A percentile compares a stretch with the other conserved stretches of the same genome.
phyloP scores from a whole-genome alignment of 1,140 invertebrate species.

The Orius insidiosus region DNA sequence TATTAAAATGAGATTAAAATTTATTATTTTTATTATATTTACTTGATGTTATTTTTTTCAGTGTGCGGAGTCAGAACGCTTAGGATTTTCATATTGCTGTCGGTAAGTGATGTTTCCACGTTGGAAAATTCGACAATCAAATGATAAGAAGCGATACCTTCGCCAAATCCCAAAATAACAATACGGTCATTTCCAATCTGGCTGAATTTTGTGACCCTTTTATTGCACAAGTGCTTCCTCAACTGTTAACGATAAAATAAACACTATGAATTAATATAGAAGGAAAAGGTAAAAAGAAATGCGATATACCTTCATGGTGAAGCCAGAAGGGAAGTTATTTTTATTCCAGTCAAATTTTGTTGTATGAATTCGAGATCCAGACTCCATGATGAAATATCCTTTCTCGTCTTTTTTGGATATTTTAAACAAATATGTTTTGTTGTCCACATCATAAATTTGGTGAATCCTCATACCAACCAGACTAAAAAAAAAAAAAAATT shows the following conservation, averaged over 20 bases:
- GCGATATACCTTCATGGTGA: constrained; percentile 79
- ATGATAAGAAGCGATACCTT: constrained; percentile 85
- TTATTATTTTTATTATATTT: constrained; percentile 16
- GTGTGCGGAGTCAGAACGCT: constrained; percentile 86
- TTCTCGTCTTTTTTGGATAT: constrained; percentile 71
- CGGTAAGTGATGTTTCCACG: constrained; percentile 90
- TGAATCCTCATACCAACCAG: constrained; percentile 82
- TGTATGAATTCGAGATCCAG: constrained; percentile 80
- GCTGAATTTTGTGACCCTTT: constrained; percentile 69
- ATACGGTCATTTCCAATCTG: constrained; percentile 81
- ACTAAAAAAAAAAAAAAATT: constrained; percentile 34
- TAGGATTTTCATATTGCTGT: constrained; percentile 77
- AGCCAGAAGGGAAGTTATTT: constrained; percentile 84
- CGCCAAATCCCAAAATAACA: constrained; percentile 86
- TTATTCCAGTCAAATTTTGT: constrained; percentile 98
- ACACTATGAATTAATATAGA: constrained; percentile 11
- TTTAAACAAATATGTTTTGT: constrained; percentile 88
- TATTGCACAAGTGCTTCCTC: constrained; percentile 93
- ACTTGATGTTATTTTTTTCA: constrained; percentile 79
- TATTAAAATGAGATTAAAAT: constrained; percentile 22
- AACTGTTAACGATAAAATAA: constrained; percentile 41
- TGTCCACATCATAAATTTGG: constrained; percentile 95
- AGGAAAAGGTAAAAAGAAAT: constrained; percentile 1
- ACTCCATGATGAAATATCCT: constrained; percentile 78
- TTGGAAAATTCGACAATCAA: constrained; percentile 95